These are phyloP conservation scores for Chondrilla cf. caribensis DNA, from an alignment of 37 sponge, comb jelly and placozoan species.

Conservation along the genomic window DNA sequence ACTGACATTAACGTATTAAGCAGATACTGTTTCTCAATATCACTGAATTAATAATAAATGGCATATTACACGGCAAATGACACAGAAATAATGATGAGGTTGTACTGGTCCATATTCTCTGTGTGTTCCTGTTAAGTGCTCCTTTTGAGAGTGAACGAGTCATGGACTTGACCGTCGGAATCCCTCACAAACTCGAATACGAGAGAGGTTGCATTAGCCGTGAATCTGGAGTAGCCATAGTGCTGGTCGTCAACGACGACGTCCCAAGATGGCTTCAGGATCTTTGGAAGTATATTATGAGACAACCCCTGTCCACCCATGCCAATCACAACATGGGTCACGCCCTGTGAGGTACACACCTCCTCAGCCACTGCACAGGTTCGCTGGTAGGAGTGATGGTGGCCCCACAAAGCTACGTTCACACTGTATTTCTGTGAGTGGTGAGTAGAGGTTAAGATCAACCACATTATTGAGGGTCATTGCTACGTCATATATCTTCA, in stretches of 20 bases:
- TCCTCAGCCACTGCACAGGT: conserved; percentile 54
- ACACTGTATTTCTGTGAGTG: conserved; percentile 47
- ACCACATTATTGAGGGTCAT: too few relatives aligned
- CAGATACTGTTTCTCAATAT: too few relatives aligned
- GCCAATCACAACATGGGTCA: conserved; percentile 30
- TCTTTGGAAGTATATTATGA: conserved; percentile 16
- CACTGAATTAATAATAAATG: too few relatives aligned
- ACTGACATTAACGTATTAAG: too few relatives aligned
- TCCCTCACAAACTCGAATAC: conserved; percentile 64
- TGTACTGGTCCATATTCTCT: not conserved
- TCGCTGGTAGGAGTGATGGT: conserved; percentile 77
- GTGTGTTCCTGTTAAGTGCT: not conserved
- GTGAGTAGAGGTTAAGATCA: not conserved
- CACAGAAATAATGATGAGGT: not conserved
- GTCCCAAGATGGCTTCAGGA: conserved; percentile 16
- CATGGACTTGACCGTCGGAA: conserved; percentile 43
- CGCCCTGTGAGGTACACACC: not conserved
- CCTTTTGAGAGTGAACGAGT: conserved; percentile 34
- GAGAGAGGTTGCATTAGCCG: conserved; percentile 47
- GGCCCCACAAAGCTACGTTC: conserved; percentile 73
- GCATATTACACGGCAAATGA: too few relatives aligned
- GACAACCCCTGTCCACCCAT: conserved; percentile 29
- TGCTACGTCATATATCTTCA: too few relatives aligned
- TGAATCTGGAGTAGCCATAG: conserved; percentile 56
- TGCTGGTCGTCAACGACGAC: conserved; percentile 50